These are phyloP conservation scores for Crocodylus rhombifer DNA, from an alignment of 2,797 vertebrate genomes.

Conservation along the genomic window DNA sequence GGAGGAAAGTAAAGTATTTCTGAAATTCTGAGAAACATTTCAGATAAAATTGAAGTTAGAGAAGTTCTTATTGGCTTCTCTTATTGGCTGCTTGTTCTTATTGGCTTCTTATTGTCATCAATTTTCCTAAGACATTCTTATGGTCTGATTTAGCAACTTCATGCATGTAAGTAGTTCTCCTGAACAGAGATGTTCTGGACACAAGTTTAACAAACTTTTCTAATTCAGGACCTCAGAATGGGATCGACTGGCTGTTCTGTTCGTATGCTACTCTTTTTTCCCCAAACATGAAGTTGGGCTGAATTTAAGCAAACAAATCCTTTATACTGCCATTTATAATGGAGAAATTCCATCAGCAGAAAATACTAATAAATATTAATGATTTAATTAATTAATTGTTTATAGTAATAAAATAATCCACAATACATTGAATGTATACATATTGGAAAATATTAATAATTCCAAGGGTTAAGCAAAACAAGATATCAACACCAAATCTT, in stretches of 20 bases:
- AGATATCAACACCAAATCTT: neutral
- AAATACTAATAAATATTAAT: no score
- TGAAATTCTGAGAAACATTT: neutral
- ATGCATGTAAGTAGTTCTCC: neutral
- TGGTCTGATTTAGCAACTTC: neutral
- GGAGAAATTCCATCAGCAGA: neutral
- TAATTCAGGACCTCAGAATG: rapidly evolving
- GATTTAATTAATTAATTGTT: no score
- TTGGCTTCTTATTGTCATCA: no score
- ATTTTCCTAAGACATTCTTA: neutral
- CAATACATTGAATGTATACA: neutral
- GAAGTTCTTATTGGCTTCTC: no score
- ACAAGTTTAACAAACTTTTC: neutral
- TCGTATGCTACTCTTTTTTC: neutral
- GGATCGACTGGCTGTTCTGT: neutral
- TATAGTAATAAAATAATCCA: no score
- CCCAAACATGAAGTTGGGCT: neutral
- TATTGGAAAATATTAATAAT: neutral
- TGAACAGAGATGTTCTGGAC: neutral
- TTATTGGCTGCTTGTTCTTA: no score
- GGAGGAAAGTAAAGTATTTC: neutral
- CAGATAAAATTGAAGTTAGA: neutral
- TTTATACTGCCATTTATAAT: neutral
- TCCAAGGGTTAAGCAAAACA: neutral
- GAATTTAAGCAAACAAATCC: neutral